Base-by-base conservation (phyloP, 2,113 vertebrate species). In the Alethe diademata region DNA sequence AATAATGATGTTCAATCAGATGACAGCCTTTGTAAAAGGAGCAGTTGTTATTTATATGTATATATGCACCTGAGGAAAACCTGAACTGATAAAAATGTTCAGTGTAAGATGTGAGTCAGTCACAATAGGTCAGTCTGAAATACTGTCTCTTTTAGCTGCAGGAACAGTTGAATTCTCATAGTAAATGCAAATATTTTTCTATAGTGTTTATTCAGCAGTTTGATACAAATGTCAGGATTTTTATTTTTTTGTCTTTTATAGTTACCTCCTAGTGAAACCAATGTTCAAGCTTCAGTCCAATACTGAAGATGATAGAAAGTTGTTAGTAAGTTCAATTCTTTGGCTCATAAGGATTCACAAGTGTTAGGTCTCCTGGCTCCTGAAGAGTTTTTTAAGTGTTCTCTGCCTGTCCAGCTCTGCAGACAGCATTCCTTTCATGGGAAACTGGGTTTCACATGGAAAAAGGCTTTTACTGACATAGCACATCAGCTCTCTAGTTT, bases 21-120 rank as follows among this genome's bases (percentile, higher is more conserved):
- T 94, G 95, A 78, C 48, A 93, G 73, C 69, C 84, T 93, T 79
- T 90, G 67, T 86, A 57, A 96, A 90, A 84, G 92, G n/a, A 48
- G 33, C 70, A 71, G 42, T 54, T 86, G 71, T 87, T 95, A 92
- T 92, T 84, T 90, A 69, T 83, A 71, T 36, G 33, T 33, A 8
- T 93, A 35, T 86, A 91, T 96, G 61, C 20, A 96, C 92, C 81
- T 94, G 85, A 92, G 47, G 64, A 96, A 97, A 93, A 75, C 72
- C 83, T 87, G 61, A 87, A 79, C 74, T 78, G 87, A 94, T 95
- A 92, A 93, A 82, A 96, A 78, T 47, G n/a, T 87, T 96, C 38
- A 4, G 43, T 72, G 73, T 45, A 71, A 76, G 88, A 87, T 80
- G 47, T 71, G 84, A 95, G 38, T 43, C 31, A 29, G 48, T 35